Evolutionary conservation across 2,888 invertebrate genomes (phyloP).

Genomic region (Baronia brevicornis): DNA sequence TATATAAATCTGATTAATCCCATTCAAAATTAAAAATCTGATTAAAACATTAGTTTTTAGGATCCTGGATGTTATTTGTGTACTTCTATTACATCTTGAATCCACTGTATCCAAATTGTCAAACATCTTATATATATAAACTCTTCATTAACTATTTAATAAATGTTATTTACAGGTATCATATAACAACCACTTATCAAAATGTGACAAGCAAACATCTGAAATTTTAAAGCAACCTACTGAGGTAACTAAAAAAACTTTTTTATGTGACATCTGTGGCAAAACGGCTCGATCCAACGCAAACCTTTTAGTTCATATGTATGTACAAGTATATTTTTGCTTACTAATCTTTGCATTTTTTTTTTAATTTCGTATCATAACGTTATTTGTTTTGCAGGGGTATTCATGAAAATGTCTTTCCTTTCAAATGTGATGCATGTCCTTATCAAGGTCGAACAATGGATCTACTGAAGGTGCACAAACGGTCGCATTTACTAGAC

Average conservation of each 20-base stretch:
- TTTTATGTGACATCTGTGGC: conserved; percentile 63
- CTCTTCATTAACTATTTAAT: conserved; percentile 3
- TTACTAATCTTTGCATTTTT: conserved; percentile 6
- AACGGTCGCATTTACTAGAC: conserved; percentile 51
- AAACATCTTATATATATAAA: background rate
- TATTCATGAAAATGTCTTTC: conserved; percentile 56
- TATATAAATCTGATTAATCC: too few species aligned
- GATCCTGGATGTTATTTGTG: too few species aligned
- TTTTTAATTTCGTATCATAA: too few species aligned
- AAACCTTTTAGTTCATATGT: conserved; percentile 57
- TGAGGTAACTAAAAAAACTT: conserved; percentile 30
- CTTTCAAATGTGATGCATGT: conserved; percentile 59
- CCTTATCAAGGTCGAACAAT: conserved; percentile 60
- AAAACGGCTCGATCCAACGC: conserved; percentile 56
- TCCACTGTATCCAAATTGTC: background rate
- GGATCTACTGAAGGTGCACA: conserved; percentile 60
- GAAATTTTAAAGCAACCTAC: conserved; percentile 7
- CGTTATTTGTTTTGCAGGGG: conserved; percentile 28
- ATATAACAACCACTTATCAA: conserved; percentile 41
- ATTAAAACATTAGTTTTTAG: too few species aligned
- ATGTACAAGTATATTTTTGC: conserved; percentile 26
- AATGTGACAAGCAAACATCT: conserved; percentile 26
- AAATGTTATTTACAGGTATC: conserved; percentile 33
- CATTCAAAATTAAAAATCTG: too few species aligned
- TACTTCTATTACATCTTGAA: too few species aligned